Percentiles rank a stretch among this genome's conserved stretches.
phyloP scores from a whole-genome alignment of 2,113 vertebrate genomes.

The Trachemys scripta region DNA sequence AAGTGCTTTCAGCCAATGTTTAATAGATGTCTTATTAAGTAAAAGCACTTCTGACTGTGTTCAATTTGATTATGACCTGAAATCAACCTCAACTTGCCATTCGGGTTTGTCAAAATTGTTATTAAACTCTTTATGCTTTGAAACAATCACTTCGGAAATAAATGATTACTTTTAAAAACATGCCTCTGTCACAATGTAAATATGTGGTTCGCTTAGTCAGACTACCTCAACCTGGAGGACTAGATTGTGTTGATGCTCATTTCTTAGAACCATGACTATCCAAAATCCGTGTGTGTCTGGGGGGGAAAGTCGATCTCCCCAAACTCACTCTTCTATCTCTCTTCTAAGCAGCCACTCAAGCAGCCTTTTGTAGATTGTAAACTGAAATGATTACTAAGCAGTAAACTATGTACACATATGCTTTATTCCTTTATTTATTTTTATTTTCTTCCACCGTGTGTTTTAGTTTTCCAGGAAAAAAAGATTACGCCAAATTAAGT shows the following conservation, averaged over 20 bases:
- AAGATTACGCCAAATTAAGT: not conserved
- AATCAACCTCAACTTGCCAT: not conserved
- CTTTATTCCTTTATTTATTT: not conserved
- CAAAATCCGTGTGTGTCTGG: not conserved
- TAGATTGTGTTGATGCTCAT: not conserved
- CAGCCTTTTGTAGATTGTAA: not conserved
- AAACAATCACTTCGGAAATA: constrained; percentile 40
- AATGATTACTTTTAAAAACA: not conserved
- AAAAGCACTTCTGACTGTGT: constrained; percentile 38
- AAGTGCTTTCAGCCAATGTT: constrained; percentile 36
- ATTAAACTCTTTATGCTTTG: not conserved
- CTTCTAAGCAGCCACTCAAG: not conserved
- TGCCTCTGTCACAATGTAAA: constrained; percentile 3
- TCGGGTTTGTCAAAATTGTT: constrained; percentile 28
- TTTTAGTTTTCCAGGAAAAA: not conserved
- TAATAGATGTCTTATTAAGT: constrained; percentile 53
- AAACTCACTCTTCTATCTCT: not conserved
- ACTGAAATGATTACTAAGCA: not conserved
- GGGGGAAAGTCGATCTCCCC: not conserved
- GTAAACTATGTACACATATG: not conserved
- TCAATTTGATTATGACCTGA: constrained; percentile 44
- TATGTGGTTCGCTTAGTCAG: accelerated
- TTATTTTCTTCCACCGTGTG: not conserved
- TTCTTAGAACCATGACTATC: not conserved
- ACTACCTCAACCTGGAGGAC: not conserved